A percentile compares a stretch with the other conserved stretches of the same genome.
phyloP scores from a whole-genome alignment of 1,140 invertebrate species.

The Epicauta chinensis region DNA sequence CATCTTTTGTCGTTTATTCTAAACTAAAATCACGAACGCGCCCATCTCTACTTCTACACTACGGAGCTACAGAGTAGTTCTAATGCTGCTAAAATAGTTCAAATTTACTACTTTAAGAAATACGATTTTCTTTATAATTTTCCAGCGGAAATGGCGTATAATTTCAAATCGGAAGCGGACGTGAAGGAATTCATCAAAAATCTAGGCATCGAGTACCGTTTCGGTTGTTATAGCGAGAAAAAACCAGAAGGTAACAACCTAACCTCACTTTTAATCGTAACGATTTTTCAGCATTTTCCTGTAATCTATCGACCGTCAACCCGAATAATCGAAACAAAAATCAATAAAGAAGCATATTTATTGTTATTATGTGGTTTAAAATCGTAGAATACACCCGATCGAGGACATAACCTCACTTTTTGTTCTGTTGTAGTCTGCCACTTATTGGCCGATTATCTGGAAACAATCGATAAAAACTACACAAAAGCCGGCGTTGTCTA shows the following conservation, averaged over 20 bases:
- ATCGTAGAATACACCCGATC: no score
- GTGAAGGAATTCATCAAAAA: conserved; percentile 84
- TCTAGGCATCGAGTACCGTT: conserved; percentile 84
- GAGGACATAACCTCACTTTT: not conserved
- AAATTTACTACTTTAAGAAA: no score
- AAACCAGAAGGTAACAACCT: conserved; percentile 62
- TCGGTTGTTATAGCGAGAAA: conserved; percentile 81
- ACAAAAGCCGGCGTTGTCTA: conserved; percentile 72
- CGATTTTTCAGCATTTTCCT: no score
- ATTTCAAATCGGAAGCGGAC: conserved; percentile 79
- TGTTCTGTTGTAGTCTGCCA: conserved; percentile 74
- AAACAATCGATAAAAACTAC: conserved; percentile 72
- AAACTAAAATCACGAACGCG: no score
- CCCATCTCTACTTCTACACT: no score
- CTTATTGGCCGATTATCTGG: conserved; percentile 80
- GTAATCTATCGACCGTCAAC: not conserved
- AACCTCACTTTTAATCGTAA: conserved; percentile 18
- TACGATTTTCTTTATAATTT: no score
- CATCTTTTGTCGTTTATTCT: no score
- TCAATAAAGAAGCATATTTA: no score
- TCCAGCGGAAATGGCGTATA: conserved; percentile 56
- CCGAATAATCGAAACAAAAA: not conserved
- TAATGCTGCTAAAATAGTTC: no score
- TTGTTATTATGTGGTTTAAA: no score
- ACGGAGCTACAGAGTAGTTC: no score